A percentile compares a stretch with the other conserved stretches of the same genome.
Evolutionary conservation across 2,797 vertebrate species (phyloP).

Genomic region (Craterocephalus amniculus): DNA sequence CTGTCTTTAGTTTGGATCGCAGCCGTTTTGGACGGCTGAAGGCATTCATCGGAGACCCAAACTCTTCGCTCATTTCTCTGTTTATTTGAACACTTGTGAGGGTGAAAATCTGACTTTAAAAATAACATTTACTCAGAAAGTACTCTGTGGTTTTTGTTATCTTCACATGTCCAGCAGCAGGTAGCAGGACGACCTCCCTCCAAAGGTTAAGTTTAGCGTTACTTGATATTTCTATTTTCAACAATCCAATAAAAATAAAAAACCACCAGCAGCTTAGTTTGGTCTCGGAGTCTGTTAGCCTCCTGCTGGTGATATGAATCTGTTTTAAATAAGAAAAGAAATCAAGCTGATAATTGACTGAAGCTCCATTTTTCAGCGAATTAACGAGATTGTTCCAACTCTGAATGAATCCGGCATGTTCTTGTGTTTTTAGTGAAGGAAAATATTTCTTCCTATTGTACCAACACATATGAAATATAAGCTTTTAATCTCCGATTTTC

Average conservation of each 20-base stretch:
- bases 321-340: no score
- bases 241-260: slow-evolving; percentile 6
- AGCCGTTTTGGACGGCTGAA: slow-evolving; percentile 1
- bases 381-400: no score
- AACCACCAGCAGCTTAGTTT: not conserved
- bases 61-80: not conserved
- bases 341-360: no score
- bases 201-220: not conserved
- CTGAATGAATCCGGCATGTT: no score
- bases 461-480: no score
- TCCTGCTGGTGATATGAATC: not conserved
- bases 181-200: slow-evolving; percentile 1
- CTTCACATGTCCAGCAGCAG: slow-evolving; percentile 3
- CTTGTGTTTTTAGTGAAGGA: no score
- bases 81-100: slow-evolving; percentile 2
- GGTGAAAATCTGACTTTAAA: not conserved
- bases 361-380: no score
- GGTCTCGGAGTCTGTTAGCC: not conserved
- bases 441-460: no score
- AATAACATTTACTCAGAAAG: slow-evolving; percentile 5
- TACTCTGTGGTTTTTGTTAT: not conserved
- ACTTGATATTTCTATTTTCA: not conserved
- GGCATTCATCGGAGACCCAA: not conserved
- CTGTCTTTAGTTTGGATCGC: slow-evolving; percentile 12
- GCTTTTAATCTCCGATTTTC: no score